Base-by-base conservation (phyloP, 1,140 invertebrate species). In the Caenorhabditis inopinata region DNA sequence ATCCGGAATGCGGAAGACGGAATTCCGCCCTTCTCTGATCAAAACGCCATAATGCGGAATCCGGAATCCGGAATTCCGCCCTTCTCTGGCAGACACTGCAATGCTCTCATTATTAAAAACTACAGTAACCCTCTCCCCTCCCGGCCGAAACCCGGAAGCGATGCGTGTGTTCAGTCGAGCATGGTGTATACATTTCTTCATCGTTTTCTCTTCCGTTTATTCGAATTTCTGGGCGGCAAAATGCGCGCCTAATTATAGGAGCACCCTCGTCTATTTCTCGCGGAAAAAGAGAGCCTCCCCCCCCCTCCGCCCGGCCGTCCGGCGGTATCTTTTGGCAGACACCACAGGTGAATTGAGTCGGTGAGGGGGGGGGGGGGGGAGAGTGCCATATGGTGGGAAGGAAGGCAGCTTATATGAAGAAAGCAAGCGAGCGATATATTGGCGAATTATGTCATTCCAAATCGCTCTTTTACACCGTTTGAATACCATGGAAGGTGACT, bases 191-290 rank as follows among this genome's bases (percentile, higher is more conserved):
- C n/a, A 68, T 68, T 68, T 68, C 51, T 32, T 32, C 51, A n/a
- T 32, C n/a, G 11, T 6, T 32, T 58, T 32, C n/a, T 58, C 53
- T 58, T 58, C 12, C n/a, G 16, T 21, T 58, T 53, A 7, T 53
- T 53, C 16, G 3, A 53, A 53, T 25, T 53, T 53, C 49, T 68
- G 58, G 58, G 58, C 58, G 58, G 58, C 58, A 68, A 68, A 68
- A 38, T 9, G 27, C 58, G n/a, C 58, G 38, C 58, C 58, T 68
- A 68, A 68, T 68, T 68, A 68, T 68, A 68, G 58, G 58, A 68
- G 32, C n/a, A 23, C n/a, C 9, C n/a, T 18, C 14, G 29, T 29
- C 27, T 7, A n/a, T 58, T 32, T 23, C 23, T 51, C 49, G 21
- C 49, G 18, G 21, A 51, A 21, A 23, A n/a, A n/a, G n/a, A n/a